Percentiles rank a stretch among this genome's conserved stretches.
Conservation (phyloP, 1,140 invertebrate genomes). For the Tetragnatha versicolor region DNA sequence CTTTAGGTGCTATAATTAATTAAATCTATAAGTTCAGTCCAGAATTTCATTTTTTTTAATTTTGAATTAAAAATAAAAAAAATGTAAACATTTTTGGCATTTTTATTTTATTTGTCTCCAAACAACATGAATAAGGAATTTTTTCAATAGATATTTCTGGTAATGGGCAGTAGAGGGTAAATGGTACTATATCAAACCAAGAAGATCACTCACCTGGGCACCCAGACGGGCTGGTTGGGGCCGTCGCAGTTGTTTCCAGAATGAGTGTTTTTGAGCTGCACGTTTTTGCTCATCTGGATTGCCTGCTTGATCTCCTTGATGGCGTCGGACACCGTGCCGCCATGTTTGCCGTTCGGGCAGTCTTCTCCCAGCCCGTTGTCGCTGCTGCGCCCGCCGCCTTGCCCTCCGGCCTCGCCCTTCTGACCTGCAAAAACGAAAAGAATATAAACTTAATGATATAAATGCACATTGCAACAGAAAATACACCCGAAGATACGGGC, state of each 20-base stretch:
- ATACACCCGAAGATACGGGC: too few relatives aligned
- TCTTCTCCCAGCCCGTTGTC: constrained; percentile 28
- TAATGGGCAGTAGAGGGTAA: too few relatives aligned
- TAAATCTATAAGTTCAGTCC: too few relatives aligned
- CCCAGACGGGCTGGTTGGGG: constrained; percentile 56
- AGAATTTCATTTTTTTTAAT: too few relatives aligned
- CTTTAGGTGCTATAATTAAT: too few relatives aligned
- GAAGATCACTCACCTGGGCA: constrained; percentile 48
- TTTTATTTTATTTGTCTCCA: too few relatives aligned
- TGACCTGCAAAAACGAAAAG: constrained; percentile 14
- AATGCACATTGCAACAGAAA: too few relatives aligned
- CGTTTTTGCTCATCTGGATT: constrained; percentile 75
- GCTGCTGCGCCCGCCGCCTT: constrained; percentile 25
- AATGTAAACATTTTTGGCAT: too few relatives aligned
- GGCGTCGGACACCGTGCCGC: constrained; percentile 72
- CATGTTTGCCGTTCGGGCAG: constrained; percentile 24
- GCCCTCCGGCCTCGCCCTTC: constrained; percentile 45
- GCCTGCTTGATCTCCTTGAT: constrained; percentile 82
- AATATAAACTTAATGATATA: not conserved
- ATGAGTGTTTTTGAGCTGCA: constrained; percentile 60
- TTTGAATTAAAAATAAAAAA: too few relatives aligned
- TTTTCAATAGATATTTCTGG: too few relatives aligned
- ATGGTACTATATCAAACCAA: too few relatives aligned
- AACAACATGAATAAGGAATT: too few relatives aligned
- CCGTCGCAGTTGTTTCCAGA: constrained; percentile 40